These are phyloP conservation scores for Sclerodermus sp. DNA, from an alignment of 2,888 invertebrate genomes.

Conservation along the genomic window DNA sequence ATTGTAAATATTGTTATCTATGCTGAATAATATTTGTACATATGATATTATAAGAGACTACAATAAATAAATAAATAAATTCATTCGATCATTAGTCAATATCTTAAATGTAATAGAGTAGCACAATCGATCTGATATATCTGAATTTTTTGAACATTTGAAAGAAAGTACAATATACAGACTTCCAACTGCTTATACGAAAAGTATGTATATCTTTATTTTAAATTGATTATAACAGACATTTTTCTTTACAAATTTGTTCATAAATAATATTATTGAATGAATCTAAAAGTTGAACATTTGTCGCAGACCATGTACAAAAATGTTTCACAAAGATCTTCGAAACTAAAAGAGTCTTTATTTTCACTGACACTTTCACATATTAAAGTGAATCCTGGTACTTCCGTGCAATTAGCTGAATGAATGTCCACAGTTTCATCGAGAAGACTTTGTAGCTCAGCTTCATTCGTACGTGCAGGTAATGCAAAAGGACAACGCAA, in stretches of 20 bases:
- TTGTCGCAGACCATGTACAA: conserved; percentile 39
- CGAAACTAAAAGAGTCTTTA: conserved; percentile 25
- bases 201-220: conserved; percentile 1
- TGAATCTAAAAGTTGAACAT: conserved; percentile 36
- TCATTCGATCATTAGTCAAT: not conserved
- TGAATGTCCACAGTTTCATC: conserved; percentile 36
- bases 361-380: conserved; percentile 28
- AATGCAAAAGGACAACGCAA: conserved; percentile 40
- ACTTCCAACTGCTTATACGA: conserved; percentile 7
- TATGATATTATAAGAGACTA: not conserved
- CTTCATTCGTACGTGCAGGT: conserved; percentile 27
- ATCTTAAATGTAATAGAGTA: not conserved
- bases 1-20: conserved; percentile 16
- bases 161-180: conserved; percentile 2
- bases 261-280: conserved; percentile 22
- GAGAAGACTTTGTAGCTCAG: conserved; percentile 38
- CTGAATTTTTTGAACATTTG: conserved; percentile 2
- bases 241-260: not conserved
- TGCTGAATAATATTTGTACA: not conserved
- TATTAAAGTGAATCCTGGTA: conserved; percentile 42
- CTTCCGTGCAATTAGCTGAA: conserved; percentile 30
- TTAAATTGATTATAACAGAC: not conserved
- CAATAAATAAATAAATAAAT: not conserved
- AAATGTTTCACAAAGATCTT: no score
- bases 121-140: not conserved